Evolutionary conservation across 1,140 invertebrate species (phyloP), one percentile per base, ranked within the genome.

Genomic region (Drosophila lini): DNA sequence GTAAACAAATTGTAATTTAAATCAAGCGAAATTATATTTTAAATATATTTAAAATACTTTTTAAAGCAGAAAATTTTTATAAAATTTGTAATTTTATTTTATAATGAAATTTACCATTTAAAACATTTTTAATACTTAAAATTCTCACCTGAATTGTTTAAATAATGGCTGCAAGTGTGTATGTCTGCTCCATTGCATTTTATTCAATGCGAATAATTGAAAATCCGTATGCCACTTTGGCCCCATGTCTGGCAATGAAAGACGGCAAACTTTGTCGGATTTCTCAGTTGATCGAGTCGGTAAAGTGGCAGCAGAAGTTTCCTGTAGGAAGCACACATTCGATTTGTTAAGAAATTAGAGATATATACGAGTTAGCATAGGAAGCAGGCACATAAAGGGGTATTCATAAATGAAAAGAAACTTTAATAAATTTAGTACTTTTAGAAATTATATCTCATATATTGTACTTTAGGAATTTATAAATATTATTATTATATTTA

Each of bases 121-220:
- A 0, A 25, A 48, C 0, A 3, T 22, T 0, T 42, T 25, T n/a
- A 32, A 32, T 19, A 19, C 25, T 4, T n/a, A 34, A 9, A 60
- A 25, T 3, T 32, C n/a, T 11, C 16, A 19, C 11, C 42, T 25
- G 9, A 25, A 10, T 19, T 63, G 61, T 63, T 9, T 13, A 13
- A 45, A 19, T 44, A 41, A 8, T 53, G 19, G 13, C 50, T 22
- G 8, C 32, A 22, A 32, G 28, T 48, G 42, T 63, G 36, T 78
- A 47, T 59, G 22, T 64, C 34, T 42, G 38, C 78, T 69, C 28
- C 36, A 45, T 52, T 85, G 82, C 82, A 85, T 78, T 86, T 85
- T 81, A 75, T 78, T 81, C 73, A 81, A 78, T 57, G 61, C 86
- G 77, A 82, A 88, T 86, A 88, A 86, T 80, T 86, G 52, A 82